Conservation (phyloP, 30 jellyfish, hydroid and myxozoan genomes). For the Turritopsis dohrnii region DNA sequence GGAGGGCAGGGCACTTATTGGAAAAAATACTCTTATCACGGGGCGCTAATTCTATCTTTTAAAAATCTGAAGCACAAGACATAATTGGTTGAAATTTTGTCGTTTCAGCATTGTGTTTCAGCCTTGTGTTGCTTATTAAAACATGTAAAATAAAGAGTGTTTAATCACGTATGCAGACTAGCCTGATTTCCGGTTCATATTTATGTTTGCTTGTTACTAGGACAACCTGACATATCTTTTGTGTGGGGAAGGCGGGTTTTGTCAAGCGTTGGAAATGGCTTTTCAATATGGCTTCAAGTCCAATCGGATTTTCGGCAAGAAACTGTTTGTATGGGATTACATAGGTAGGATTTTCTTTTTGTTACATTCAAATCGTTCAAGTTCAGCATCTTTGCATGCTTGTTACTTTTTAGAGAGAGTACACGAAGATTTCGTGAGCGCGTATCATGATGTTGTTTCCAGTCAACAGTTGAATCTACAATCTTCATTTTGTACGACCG, state of each 20-base stretch:
- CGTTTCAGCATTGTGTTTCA: too few relatives aligned
- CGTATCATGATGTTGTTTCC: constrained; percentile 10
- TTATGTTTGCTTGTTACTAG: constrained; percentile 43
- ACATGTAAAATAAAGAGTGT: too few relatives aligned
- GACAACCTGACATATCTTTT: constrained; percentile 72
- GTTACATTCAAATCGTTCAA: neutral
- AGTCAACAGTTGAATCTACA: constrained; percentile 35
- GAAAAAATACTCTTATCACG: too few relatives aligned
- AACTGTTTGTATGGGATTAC: constrained; percentile 82
- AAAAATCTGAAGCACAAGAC: too few relatives aligned
- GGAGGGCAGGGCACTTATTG: too few relatives aligned
- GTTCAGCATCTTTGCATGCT: neutral
- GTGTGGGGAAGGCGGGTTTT: constrained; percentile 88
- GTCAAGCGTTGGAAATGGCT: constrained; percentile 73
- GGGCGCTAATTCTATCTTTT: too few relatives aligned
- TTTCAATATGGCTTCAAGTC: constrained; percentile 72
- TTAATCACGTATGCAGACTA: too few relatives aligned
- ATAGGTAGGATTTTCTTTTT: constrained; percentile 43
- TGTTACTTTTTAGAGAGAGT: constrained; percentile 46
- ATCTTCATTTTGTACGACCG: constrained; percentile 43
- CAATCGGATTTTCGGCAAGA: constrained; percentile 63
- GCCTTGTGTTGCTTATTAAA: too few relatives aligned
- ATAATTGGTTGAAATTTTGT: too few relatives aligned
- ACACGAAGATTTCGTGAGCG: constrained; percentile 49
- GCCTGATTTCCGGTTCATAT: too few relatives aligned